These are phyloP conservation scores for Poecilia velifera DNA, from an alignment of 2,797 vertebrate genomes.

Conservation along the genomic window DNA sequence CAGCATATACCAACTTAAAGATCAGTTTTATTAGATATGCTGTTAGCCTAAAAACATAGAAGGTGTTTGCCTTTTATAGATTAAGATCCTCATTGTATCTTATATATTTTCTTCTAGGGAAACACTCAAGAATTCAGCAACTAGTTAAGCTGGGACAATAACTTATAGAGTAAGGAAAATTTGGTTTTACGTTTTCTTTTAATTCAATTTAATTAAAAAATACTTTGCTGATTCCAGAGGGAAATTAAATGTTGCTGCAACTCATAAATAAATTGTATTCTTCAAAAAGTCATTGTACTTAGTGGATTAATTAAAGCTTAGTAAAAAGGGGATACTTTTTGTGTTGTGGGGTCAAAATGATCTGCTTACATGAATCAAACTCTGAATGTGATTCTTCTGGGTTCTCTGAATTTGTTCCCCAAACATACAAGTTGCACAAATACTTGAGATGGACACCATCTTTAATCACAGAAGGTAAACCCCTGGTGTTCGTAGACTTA, in stretches of 20 bases:
- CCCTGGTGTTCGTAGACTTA: not conserved
- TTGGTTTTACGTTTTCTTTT: not conserved
- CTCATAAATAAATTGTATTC: too few species aligned
- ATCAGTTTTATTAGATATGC: not conserved
- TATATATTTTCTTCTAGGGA: not conserved
- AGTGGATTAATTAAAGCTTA: not conserved
- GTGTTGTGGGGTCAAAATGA: not conserved
- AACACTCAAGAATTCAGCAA: not conserved
- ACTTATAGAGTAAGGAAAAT: not conserved
- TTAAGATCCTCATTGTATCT: not conserved
- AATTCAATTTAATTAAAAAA: too few species aligned
- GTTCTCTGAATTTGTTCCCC: not conserved
- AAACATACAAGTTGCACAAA: not conserved
- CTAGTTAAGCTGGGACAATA: not conserved
- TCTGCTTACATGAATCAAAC: not conserved
- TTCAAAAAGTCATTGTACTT: too few species aligned
- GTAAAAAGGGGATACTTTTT: not conserved
- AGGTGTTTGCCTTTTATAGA: not conserved
- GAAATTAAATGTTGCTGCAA: too few species aligned
- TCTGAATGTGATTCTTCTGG: not conserved
- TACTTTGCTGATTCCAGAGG: too few species aligned
- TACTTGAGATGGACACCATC: not conserved
- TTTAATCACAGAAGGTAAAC: not conserved
- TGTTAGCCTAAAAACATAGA: not conserved
- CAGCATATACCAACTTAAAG: not conserved